These are phyloP conservation scores for Tachuris rubrigastra DNA, from an alignment of 2,113 vertebrate species.

Conservation along the genomic window DNA sequence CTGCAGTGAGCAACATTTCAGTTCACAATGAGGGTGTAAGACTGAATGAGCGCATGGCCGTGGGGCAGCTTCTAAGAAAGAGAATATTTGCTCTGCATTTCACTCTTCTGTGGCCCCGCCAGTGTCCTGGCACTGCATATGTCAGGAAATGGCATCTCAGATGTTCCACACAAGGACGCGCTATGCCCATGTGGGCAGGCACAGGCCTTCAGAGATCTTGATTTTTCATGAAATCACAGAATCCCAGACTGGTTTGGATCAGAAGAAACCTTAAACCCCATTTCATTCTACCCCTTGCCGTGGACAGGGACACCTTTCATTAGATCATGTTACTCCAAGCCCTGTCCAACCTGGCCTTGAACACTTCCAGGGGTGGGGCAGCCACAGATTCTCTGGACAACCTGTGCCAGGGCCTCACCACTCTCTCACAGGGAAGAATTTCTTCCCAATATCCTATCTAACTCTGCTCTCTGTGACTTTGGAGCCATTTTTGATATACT, in stretches of 20 bases:
- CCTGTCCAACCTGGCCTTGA: neutral
- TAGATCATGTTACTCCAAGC: rapidly evolving
- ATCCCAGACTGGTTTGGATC: neutral
- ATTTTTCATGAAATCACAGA: neutral
- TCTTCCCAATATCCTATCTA: neutral
- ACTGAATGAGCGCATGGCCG: rapidly evolving
- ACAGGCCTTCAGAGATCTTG: neutral
- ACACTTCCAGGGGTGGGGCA: neutral
- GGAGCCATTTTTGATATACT: neutral
- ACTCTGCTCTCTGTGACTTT: too few species aligned
- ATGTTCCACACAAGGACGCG: too few species aligned
- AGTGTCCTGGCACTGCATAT: too few species aligned
- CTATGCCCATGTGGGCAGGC: neutral
- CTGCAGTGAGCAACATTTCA: rapidly evolving
- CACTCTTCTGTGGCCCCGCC: too few species aligned
- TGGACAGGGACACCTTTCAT: neutral
- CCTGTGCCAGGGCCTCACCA: neutral
- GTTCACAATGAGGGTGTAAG: rapidly evolving
- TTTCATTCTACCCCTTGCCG: rapidly evolving
- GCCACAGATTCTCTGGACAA: neutral
- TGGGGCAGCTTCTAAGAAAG: neutral
- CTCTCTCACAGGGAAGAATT: neutral
- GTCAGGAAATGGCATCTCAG: rapidly evolving
- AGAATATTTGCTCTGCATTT: rapidly evolving
- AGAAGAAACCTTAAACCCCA: neutral